Conservation (phyloP, 2,888 invertebrate species). For the Hetaerina titia region DNA sequence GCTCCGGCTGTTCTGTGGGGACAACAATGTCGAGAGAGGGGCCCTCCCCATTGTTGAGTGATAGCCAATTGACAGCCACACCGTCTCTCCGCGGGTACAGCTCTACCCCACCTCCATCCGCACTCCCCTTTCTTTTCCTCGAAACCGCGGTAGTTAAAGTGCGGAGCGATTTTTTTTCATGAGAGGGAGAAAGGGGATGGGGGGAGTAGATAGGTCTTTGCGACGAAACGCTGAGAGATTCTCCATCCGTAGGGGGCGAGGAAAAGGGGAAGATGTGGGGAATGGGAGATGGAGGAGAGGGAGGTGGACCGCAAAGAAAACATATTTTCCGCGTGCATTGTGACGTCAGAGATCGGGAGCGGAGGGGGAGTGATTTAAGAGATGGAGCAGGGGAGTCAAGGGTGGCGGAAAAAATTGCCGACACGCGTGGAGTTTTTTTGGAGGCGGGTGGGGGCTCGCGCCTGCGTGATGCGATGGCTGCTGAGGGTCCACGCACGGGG, state of each 20-base stretch:
- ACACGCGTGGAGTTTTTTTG: not conserved
- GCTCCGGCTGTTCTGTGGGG: not conserved
- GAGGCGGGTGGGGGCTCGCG: not conserved
- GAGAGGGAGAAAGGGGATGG: not conserved
- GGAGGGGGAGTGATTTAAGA: not conserved
- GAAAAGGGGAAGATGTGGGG: not conserved
- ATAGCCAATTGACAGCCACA: not conserved
- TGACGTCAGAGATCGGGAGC: not conserved
- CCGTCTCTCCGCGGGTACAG: not conserved
- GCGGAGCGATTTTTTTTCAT: not conserved
- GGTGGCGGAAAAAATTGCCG: not conserved
- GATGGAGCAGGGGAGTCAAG: not conserved
- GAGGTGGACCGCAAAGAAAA: not conserved
- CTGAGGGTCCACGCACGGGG: not conserved
- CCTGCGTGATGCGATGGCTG: not conserved
- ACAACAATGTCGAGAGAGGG: not conserved
- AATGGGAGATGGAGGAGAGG: not conserved
- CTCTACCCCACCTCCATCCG: not conserved
- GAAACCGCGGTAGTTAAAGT: not conserved
- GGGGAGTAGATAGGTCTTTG: too few species aligned
- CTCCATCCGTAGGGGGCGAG: not conserved
- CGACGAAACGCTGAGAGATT: too few species aligned
- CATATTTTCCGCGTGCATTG: not conserved
- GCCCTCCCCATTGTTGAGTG: not conserved
- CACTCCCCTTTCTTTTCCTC: not conserved